A percentile compares a stretch with the other conserved stretches of the same genome.
Evolutionary conservation across 35 echinoderm and acorn worm species (phyloP).

Genomic region (Apostichopus japonicus): DNA sequence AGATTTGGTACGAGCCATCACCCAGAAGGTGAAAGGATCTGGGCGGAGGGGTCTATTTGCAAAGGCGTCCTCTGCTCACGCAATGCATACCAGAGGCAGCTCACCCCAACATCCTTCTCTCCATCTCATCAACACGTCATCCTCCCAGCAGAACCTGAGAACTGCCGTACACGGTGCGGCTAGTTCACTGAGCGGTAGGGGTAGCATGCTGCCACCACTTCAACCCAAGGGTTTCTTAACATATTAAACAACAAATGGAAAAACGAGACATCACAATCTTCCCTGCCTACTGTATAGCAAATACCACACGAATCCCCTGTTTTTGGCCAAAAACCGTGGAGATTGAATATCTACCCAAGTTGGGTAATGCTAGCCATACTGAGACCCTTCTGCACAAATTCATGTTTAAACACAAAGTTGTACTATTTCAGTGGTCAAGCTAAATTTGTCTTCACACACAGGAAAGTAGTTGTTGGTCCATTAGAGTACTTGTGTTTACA

Average conservation of each 20-base stretch:
- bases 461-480: too few relatives aligned
- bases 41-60: conserved; percentile 71
- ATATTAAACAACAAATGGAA: conserved; percentile 34
- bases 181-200: not conserved
- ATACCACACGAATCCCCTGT: too few relatives aligned
- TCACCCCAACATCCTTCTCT: not conserved
- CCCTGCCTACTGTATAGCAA: too few relatives aligned
- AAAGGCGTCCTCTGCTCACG: conserved; percentile 57
- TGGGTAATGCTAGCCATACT: too few relatives aligned
- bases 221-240: conserved; percentile 61
- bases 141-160: conserved; percentile 18
- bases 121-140: conserved; percentile 32
- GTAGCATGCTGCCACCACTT: conserved; percentile 60
- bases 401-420: too few relatives aligned
- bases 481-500: too few relatives aligned
- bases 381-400: too few relatives aligned
- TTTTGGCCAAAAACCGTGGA: too few relatives aligned
- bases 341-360: too few relatives aligned
- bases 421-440: too few relatives aligned
- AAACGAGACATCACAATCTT: too few relatives aligned
- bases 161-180: not conserved
- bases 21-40: conserved; percentile 84
- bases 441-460: too few relatives aligned
- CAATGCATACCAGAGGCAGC: not conserved
- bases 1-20: conserved; percentile 92